Conservation (phyloP, 1,140 invertebrate genomes). For the Yoshiicerus persimilis region DNA sequence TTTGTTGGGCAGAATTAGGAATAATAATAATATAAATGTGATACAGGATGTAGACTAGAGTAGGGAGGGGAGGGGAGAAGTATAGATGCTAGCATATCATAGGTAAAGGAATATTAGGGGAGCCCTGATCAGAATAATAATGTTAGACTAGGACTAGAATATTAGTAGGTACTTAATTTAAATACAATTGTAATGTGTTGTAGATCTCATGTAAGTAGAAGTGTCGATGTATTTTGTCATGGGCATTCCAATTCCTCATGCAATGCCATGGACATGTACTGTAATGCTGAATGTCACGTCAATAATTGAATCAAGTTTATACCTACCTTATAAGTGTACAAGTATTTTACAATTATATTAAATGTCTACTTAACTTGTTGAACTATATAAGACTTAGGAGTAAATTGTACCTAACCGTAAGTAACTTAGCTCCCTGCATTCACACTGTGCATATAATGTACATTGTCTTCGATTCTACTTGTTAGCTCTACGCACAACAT, state of each 20-base stretch:
- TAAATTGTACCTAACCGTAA: background rate
- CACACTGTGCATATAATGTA: background rate
- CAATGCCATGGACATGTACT: background rate
- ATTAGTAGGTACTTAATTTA: background rate
- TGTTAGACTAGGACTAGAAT: background rate
- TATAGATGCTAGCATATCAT: background rate
- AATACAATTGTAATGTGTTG: background rate
- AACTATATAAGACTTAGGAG: no score
- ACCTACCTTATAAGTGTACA: background rate
- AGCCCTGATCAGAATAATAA: background rate
- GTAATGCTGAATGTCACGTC: background rate
- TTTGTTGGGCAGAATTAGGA: background rate
- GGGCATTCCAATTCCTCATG: background rate
- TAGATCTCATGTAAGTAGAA: background rate
- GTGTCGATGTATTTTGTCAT: background rate
- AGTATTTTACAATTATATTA: no score
- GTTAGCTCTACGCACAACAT: background rate
- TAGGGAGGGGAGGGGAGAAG: no score
- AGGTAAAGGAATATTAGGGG: background rate
- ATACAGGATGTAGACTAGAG: background rate
- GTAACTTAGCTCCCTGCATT: background rate
- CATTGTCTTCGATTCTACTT: no score
- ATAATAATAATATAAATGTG: background rate
- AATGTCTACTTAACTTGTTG: no score
- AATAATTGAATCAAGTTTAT: no score